A percentile compares a stretch with the other conserved stretches of the same genome.
Conservation (phyloP, 2,888 invertebrate species). For the Horisme vitalbata region DNA sequence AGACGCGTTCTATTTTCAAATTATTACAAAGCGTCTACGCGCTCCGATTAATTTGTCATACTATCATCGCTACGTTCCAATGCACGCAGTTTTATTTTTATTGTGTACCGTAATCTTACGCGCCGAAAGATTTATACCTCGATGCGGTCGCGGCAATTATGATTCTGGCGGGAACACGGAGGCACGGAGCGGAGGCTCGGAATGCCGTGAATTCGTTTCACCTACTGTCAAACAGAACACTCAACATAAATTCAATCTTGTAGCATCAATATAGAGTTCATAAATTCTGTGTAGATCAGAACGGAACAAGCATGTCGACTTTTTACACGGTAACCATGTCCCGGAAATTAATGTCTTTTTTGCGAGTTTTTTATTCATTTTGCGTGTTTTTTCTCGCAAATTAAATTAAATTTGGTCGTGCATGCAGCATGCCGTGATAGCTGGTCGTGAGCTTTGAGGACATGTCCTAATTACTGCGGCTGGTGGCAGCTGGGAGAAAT, state of each 20-base stretch:
- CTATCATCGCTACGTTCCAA: slow-evolving; percentile 55
- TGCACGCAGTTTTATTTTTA: slow-evolving; percentile 52
- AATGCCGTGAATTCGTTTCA: slow-evolving; percentile 48
- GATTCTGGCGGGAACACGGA: slow-evolving; percentile 44
- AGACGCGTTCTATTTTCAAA: slow-evolving; percentile 61
- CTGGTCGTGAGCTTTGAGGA: slow-evolving; percentile 14
- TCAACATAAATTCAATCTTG: slow-evolving; percentile 14
- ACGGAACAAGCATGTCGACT: slow-evolving; percentile 23
- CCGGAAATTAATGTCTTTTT: slow-evolving; percentile 31
- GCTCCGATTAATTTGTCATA: slow-evolving; percentile 70
- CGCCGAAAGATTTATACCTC: slow-evolving; percentile 60
- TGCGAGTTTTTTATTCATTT: slow-evolving; percentile 18
- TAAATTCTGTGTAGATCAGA: slow-evolving; percentile 15
- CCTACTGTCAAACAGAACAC: slow-evolving; percentile 12
- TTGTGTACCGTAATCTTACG: slow-evolving; percentile 52
- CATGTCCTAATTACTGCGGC: slow-evolving; percentile 18
- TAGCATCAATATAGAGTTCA: slow-evolving; percentile 4
- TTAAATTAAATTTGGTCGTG: slow-evolving; percentile 31
- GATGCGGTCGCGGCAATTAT: slow-evolving; percentile 53
- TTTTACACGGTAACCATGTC: slow-evolving; percentile 27
- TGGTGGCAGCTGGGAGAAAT: slow-evolving; percentile 8
- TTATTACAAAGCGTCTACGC: slow-evolving; percentile 51
- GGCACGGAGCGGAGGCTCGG: slow-evolving; percentile 37
- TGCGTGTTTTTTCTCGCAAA: slow-evolving; percentile 23
- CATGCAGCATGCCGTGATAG: slow-evolving; percentile 12